phyloP scores from a whole-genome alignment of 2,888 invertebrate genomes.

The Drosophila prolongata region DNA sequence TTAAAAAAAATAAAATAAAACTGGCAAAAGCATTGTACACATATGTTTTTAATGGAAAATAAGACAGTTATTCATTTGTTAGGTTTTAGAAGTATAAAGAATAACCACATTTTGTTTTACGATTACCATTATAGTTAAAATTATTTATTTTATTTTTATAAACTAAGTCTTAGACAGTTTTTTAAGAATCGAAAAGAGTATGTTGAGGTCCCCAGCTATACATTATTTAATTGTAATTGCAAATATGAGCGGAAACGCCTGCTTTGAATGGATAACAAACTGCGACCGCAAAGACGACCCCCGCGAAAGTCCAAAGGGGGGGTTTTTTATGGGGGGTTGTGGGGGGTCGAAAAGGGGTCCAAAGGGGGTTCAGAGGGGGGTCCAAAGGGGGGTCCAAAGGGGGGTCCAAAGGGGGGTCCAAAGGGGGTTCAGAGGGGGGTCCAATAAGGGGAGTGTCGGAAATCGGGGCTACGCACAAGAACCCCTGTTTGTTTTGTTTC shows the following conservation, averaged over 20 bases:
- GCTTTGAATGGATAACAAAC: slow-evolving; percentile 59
- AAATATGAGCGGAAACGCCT: slow-evolving; percentile 70
- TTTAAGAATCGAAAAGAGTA: slow-evolving; percentile 12
- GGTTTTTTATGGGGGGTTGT: neutral
- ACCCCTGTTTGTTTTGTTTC: slow-evolving; percentile 15
- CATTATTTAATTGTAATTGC: slow-evolving; percentile 67
- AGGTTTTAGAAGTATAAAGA: too few species aligned
- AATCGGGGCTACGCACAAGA: slow-evolving; percentile 63
- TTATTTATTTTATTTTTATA: too few species aligned
- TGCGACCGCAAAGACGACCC: slow-evolving; percentile 28
- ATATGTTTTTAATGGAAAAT: too few species aligned
- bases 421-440: neutral
- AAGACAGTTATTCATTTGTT: too few species aligned
- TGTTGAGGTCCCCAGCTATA: neutral
- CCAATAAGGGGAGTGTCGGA: slow-evolving; percentile 34
- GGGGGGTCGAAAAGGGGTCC: neutral
- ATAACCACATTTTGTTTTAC: too few species aligned
- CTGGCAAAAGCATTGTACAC: too few species aligned
- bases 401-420: neutral
- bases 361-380: neutral
- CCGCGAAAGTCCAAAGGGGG: neutral
- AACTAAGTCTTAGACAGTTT: too few species aligned
- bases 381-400: neutral
- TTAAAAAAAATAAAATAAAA: too few species aligned
- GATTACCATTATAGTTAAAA: too few species aligned